Percentiles rank a stretch among this genome's conserved stretches.
Conservation (phyloP, 2,888 invertebrate genomes). For the Raillietiella orientalis region DNA sequence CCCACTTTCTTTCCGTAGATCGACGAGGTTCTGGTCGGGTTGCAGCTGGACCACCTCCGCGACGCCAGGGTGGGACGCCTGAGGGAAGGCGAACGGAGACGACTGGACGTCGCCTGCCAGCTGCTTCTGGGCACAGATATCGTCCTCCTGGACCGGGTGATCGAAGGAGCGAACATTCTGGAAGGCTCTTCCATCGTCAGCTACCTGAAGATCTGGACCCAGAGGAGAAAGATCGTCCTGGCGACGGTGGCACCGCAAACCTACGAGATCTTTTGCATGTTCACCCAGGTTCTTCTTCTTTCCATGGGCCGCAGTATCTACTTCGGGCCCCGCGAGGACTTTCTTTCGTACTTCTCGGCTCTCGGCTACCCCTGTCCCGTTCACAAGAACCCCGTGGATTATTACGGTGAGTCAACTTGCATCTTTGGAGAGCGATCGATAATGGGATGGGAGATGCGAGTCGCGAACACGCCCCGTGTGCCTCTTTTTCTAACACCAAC, state of each 20-base stretch:
- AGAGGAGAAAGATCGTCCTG: slow-evolving; percentile 33
- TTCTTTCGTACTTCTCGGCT: slow-evolving; percentile 69
- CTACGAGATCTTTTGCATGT: slow-evolving; percentile 80
- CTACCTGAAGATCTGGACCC: slow-evolving; percentile 68
- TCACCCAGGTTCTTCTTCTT: slow-evolving; percentile 46
- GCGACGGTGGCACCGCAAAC: slow-evolving; percentile 78
- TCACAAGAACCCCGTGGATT: slow-evolving; percentile 85
- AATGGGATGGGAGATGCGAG: no score
- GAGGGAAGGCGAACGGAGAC: slow-evolving; percentile 60
- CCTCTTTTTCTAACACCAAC: no score
- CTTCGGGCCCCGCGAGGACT: slow-evolving; percentile 54
- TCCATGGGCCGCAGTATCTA: slow-evolving; percentile 74
- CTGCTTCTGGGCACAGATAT: slow-evolving; percentile 46
- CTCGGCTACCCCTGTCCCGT: slow-evolving; percentile 81
- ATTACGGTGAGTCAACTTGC: slow-evolving; percentile 28
- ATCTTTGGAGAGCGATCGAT: no score
- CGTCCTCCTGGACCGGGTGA: slow-evolving; percentile 56
- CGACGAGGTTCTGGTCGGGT: slow-evolving; percentile 56
- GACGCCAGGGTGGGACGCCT: slow-evolving; percentile 52
- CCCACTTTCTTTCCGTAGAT: slow-evolving; percentile 21
- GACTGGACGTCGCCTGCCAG: slow-evolving; percentile 65
- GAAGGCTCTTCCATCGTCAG: slow-evolving; percentile 84
- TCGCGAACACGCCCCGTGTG: no score
- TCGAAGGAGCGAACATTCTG: slow-evolving; percentile 67
- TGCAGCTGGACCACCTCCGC: slow-evolving; percentile 60